These are phyloP conservation scores for Epirrhoe alternata DNA, from an alignment of 2,888 invertebrate species.

Conservation along the genomic window DNA sequence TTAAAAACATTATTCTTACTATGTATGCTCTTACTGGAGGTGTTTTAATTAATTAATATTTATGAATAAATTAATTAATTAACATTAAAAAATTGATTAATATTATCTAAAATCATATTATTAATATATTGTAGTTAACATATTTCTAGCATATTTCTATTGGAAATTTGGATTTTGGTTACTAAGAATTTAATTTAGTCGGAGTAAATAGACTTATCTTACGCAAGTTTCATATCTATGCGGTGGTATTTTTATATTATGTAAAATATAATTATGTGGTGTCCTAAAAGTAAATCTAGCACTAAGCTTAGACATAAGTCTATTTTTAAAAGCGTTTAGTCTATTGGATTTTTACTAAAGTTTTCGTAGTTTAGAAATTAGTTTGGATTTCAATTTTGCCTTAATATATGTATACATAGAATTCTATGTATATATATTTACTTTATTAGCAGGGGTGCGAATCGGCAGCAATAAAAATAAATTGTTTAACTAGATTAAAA, in stretches of 20 bases:
- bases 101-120: too few species aligned
- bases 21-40: too few species aligned
- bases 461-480: background rate
- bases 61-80: too few species aligned
- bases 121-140: too few species aligned
- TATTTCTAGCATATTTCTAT: too few species aligned
- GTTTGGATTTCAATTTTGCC: background rate
- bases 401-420: background rate
- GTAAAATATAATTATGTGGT: constrained; percentile 5
- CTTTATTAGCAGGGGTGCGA: background rate
- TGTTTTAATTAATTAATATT: too few species aligned
- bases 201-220: background rate
- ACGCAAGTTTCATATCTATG: constrained; percentile 2
- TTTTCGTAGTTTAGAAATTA: background rate
- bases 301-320: background rate
- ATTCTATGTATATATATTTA: background rate
- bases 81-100: too few species aligned
- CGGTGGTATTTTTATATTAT: constrained; percentile 5
- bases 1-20: too few species aligned
- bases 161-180: too few species aligned
- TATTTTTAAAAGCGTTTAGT: background rate
- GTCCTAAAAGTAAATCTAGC: background rate
- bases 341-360: background rate
- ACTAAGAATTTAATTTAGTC: too few species aligned
- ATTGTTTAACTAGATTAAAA: background rate